phyloP scores from a whole-genome alignment of 2,113 vertebrate genomes.

The Sminthopsis crassicaudata region DNA sequence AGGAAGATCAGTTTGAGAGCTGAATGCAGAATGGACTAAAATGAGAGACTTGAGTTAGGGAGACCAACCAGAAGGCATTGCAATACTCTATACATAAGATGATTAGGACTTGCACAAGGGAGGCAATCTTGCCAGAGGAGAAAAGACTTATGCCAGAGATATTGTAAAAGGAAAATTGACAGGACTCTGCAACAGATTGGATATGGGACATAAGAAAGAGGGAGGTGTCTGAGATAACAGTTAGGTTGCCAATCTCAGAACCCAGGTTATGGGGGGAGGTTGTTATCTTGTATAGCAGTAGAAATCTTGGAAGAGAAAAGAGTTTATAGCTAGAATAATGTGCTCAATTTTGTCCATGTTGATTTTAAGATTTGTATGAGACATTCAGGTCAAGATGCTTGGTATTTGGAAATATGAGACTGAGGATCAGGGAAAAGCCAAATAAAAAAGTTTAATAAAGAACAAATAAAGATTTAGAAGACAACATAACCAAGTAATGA shows the following conservation, averaged over 20 bases:
- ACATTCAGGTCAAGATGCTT: not conserved
- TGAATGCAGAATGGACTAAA: not conserved
- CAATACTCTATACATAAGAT: not conserved
- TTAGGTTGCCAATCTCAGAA: not conserved
- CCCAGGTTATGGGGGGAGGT: not conserved
- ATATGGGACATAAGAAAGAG: not conserved
- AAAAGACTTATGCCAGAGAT: not conserved
- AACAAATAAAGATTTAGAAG: not conserved
- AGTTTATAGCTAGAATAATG: not conserved
- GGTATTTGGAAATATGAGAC: not conserved
- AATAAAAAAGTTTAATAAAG: not conserved
- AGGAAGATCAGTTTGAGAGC: not conserved
- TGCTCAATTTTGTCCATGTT: not conserved
- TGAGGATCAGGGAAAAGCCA: not conserved
- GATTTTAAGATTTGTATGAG: not conserved
- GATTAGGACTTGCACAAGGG: not conserved
- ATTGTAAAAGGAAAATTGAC: not conserved
- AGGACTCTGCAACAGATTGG: not conserved
- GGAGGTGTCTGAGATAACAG: not conserved
- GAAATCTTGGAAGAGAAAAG: not conserved
- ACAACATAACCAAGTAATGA: not conserved
- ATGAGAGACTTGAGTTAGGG: not conserved
- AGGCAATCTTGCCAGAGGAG: not conserved
- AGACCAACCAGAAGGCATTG: not conserved
- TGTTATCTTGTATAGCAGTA: not conserved